A percentile compares a stretch with the other conserved stretches of the same genome.
These are phyloP conservation scores for Argopecten irradians DNA, from an alignment of 1,140 invertebrate species.

Conservation along the genomic window DNA sequence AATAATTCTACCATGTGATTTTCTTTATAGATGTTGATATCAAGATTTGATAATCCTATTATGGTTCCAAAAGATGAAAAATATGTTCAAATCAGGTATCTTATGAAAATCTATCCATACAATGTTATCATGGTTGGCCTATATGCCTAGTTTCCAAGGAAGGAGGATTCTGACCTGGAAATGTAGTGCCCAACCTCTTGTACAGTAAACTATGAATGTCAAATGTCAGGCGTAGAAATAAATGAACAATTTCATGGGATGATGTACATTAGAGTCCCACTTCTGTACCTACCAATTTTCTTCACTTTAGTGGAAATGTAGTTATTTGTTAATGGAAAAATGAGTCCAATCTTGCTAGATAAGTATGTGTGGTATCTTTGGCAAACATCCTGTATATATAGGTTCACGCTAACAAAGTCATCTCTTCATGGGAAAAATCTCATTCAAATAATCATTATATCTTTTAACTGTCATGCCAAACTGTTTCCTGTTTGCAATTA, in stretches of 20 bases:
- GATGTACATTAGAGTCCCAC: neutral
- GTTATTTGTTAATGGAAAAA: conserved; percentile 19
- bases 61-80: no score
- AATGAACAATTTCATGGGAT: neutral
- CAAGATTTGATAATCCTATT: no score
- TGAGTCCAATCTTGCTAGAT: conserved; percentile 1
- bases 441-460: neutral
- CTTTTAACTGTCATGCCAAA: neutral
- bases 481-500: neutral
- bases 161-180: neutral
- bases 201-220: neutral
- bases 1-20: no score
- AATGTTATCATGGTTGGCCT: neutral
- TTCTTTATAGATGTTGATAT: no score
- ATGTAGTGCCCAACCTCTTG: neutral
- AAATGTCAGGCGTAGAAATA: neutral
- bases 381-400: conserved; percentile 7
- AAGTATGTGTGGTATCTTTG: neutral
- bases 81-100: no score
- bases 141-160: neutral
- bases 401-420: neutral
- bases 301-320: neutral
- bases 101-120: neutral
- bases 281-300: conserved; percentile 17
- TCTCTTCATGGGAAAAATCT: neutral